These are phyloP conservation scores for Denticeps clupeoides DNA, from an alignment of 2,797 vertebrate genomes.

Conservation along the genomic window DNA sequence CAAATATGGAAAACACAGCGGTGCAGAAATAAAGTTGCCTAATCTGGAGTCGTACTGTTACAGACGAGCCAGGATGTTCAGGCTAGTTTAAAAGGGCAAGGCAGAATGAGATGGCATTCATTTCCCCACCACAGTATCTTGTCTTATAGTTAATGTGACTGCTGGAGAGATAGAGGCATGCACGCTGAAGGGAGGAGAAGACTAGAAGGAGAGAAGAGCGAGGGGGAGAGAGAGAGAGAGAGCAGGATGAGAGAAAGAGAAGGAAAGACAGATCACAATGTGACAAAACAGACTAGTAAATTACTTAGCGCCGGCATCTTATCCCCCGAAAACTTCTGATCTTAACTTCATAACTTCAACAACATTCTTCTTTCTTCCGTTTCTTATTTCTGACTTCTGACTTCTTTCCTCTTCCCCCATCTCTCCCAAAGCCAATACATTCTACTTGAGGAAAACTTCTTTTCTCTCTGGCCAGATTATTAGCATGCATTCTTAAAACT, in stretches of 20 bases:
- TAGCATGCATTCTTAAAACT: slow-evolving; percentile 90
- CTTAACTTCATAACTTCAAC: slow-evolving; percentile 78
- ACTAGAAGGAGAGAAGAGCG: background rate
- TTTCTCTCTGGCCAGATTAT: slow-evolving; percentile 75
- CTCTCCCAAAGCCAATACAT: slow-evolving; percentile 52
- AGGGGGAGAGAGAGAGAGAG: slow-evolving; percentile 44
- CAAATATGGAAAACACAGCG: too few species aligned
- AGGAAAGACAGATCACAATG: slow-evolving; percentile 42
- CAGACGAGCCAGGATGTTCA: too few species aligned
- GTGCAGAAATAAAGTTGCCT: too few species aligned
- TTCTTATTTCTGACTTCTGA: slow-evolving; percentile 77
- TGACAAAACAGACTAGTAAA: slow-evolving; percentile 88
- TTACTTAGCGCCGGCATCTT: slow-evolving; percentile 92
- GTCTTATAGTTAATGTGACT: too few species aligned
- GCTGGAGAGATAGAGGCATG: slow-evolving; percentile 37
- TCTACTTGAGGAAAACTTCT: slow-evolving; percentile 55
- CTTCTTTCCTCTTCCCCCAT: slow-evolving; percentile 59
- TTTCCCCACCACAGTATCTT: too few species aligned
- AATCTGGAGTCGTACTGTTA: too few species aligned
- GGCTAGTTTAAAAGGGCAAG: too few species aligned
- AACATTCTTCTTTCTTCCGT: slow-evolving; percentile 96
- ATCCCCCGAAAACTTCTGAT: slow-evolving; percentile 97
- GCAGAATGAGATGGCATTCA: too few species aligned
- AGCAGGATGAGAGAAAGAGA: slow-evolving; percentile 45
- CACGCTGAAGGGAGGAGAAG: slow-evolving; percentile 44